Conservation (phyloP, 2,113 vertebrate species). For the Gymnocephalus cernua region DNA sequence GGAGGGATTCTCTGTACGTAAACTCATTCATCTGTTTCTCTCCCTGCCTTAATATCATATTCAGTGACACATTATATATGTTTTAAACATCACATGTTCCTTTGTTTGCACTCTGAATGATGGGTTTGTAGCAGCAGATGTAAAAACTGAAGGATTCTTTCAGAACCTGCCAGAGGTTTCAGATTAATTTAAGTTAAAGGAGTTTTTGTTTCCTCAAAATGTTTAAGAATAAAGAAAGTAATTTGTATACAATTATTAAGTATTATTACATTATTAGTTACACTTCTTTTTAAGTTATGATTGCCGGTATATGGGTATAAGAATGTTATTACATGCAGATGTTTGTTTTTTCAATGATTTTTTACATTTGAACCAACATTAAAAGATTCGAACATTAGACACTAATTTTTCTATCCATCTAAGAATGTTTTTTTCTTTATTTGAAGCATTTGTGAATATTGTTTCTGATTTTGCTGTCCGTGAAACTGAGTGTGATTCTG, state of each 20-base stretch:
- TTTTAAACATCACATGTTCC: background rate
- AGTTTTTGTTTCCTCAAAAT: too few relatives aligned
- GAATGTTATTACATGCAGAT: background rate
- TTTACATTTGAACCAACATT: background rate
- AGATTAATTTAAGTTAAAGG: background rate
- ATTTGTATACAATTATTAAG: background rate
- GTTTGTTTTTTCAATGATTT: background rate
- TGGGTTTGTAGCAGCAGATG: background rate
- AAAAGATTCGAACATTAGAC: background rate
- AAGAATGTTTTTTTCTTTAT: background rate
- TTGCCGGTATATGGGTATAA: background rate
- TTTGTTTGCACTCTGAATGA: background rate
- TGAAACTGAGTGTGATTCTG: constrained; percentile 12
- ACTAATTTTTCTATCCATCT: background rate
- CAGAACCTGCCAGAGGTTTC: background rate
- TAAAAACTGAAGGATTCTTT: background rate
- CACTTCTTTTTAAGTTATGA: background rate
- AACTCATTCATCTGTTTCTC: background rate
- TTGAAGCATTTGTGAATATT: background rate
- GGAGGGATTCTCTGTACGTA: constrained; percentile 83
- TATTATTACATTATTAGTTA: background rate
- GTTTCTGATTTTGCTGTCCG: background rate
- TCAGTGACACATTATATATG: background rate
- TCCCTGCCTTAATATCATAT: background rate
- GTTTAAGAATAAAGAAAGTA: background rate